Conservation (phyloP, 2,888 invertebrate genomes). For the Hyppa rectilinea region DNA sequence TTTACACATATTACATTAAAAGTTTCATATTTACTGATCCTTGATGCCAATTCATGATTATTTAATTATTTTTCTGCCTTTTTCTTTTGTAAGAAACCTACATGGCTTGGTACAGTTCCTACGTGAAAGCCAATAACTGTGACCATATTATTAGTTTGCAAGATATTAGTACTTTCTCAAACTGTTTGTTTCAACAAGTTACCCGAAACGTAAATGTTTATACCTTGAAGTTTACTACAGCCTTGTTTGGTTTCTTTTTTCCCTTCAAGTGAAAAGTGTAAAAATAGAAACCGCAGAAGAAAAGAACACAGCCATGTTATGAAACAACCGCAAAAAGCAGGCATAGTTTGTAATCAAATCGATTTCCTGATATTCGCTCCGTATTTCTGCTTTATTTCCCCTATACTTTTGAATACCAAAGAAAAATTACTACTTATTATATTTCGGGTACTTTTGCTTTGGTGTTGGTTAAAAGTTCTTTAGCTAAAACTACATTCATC, state of each 20-base stretch:
- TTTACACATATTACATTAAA: no score
- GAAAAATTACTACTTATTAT: not conserved
- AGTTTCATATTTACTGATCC: not conserved
- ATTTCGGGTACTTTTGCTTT: not conserved
- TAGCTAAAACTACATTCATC: not conserved
- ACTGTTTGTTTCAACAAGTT: not conserved
- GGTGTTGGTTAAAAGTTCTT: not conserved
- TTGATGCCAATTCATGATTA: not conserved
- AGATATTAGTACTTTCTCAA: not conserved
- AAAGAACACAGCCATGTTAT: conserved; percentile 74
- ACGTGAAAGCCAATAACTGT: not conserved
- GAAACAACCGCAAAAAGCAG: conserved; percentile 68
- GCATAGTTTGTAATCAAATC: conserved; percentile 56
- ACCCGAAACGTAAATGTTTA: conserved; percentile 16
- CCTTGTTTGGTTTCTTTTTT: conserved; percentile 34
- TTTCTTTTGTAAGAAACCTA: no score
- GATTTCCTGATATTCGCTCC: conserved; percentile 61
- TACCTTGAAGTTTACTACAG: conserved; percentile 6
- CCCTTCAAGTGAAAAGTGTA: conserved; percentile 57
- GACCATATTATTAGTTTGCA: not conserved
- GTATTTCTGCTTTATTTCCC: conserved; percentile 27
- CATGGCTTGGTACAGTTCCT: no score
- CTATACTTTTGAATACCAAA: conserved; percentile 24
- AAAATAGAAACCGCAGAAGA: conserved; percentile 68
- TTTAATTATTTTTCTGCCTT: not conserved